Evolutionary conservation across 2,113 vertebrate genomes (phyloP).

Genomic region (Megaleporinus macrocephalus): DNA sequence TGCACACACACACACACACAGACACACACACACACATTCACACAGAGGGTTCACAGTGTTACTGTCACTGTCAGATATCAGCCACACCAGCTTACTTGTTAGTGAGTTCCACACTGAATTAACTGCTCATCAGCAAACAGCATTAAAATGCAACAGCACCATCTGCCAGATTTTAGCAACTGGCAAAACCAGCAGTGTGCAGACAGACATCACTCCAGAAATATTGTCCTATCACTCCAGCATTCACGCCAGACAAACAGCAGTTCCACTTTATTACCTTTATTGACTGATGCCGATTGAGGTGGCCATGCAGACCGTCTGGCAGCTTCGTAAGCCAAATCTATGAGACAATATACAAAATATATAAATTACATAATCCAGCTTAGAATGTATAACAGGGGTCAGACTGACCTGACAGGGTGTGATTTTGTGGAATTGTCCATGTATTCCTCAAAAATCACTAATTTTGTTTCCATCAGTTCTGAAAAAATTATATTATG

Average conservation of each 20-base stretch:
- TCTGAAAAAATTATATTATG: too few species aligned
- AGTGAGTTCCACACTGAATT: neutral
- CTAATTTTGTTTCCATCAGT: too few species aligned
- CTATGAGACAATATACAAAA: slow-evolving; percentile 64
- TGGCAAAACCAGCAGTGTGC: neutral
- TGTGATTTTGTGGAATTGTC: too few species aligned
- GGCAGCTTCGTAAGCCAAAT: slow-evolving; percentile 84
- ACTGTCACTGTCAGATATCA: neutral
- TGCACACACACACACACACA: slow-evolving; percentile 25
- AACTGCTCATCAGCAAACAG: neutral
- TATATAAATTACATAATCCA: too few species aligned
- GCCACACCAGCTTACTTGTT: neutral
- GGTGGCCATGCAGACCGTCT: slow-evolving; percentile 86
- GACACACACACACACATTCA: neutral
- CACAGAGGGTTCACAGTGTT: slow-evolving; percentile 2
- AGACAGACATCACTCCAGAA: neutral
- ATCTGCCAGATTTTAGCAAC: neutral
- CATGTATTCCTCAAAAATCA: too few species aligned
- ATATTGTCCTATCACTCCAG: neutral
- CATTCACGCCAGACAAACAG: neutral
- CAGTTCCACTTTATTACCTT: slow-evolving; percentile 74
- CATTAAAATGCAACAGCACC: neutral
- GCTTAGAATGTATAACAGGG: too few species aligned
- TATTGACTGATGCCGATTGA: slow-evolving; percentile 73
- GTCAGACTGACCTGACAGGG: too few species aligned